Conservation (phyloP, 2,113 vertebrate genomes). For the Hemibagrus wyckioides region DNA sequence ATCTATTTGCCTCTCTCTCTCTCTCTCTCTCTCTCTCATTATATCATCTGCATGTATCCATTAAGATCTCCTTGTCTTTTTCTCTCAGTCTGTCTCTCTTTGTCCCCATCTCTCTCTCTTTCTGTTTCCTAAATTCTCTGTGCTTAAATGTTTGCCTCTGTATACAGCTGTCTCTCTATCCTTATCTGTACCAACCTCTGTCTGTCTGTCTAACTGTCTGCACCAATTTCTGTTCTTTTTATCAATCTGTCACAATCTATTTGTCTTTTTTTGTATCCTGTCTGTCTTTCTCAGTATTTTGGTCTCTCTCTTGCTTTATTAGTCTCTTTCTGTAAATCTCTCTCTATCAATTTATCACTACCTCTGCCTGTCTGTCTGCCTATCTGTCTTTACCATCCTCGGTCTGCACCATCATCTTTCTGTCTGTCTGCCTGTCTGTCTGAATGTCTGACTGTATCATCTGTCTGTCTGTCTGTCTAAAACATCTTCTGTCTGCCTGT, state of each 20-base stretch:
- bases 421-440: neutral
- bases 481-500: neutral
- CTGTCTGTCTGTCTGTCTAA: neutral
- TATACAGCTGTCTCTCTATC: neutral
- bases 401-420: neutral
- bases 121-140: neutral
- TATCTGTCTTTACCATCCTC: neutral
- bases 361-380: neutral
- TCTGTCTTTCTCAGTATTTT: neutral
- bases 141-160: neutral
- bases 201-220: slow-evolving; percentile 76
- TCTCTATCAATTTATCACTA: neutral
- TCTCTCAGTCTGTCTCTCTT: neutral
- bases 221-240: neutral
- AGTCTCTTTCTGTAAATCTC: neutral
- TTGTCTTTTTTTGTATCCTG: neutral
- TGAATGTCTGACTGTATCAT: neutral
- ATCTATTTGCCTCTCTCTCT: slow-evolving; percentile 49
- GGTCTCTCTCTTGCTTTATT: neutral
- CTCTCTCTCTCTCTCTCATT: neutral
- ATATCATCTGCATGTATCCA: neutral
- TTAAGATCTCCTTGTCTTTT: neutral
- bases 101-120: too few relatives aligned
- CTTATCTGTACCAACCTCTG: neutral
- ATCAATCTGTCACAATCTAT: neutral